Percentiles rank a stretch among this genome's conserved stretches.
Evolutionary conservation across 2,113 vertebrate genomes (phyloP).

Genomic region (Dendrocopos noguchii): DNA sequence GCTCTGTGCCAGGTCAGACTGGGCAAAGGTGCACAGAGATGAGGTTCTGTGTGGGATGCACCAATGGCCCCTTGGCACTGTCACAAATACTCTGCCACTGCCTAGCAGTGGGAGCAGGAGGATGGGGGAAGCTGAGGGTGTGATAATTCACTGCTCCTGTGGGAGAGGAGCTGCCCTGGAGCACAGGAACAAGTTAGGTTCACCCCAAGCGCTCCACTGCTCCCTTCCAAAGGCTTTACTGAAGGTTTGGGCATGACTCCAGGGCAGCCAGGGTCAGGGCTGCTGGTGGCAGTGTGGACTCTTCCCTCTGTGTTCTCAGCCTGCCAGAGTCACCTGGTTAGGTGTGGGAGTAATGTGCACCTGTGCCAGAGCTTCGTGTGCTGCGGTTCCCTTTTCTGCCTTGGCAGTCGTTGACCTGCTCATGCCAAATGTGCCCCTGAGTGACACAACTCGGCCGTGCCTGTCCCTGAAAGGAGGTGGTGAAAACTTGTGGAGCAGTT

Average conservation of each 20-base stretch:
- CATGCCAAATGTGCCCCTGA: fast-evolving
- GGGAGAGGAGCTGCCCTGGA: not conserved
- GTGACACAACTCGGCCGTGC: not conserved
- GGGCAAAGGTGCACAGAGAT: fast-evolving
- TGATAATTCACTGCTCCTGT: fast-evolving
- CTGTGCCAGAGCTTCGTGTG: not conserved
- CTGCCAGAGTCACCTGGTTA: not conserved
- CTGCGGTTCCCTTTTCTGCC: not conserved
- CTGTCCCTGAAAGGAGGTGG: not conserved
- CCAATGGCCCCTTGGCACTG: fast-evolving
- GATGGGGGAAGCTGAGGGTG: not conserved
- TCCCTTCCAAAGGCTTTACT: not conserved
- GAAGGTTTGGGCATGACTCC: fast-evolving
- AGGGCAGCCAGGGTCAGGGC: not conserved
- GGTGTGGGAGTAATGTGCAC: not conserved
- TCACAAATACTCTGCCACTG: fast-evolving
- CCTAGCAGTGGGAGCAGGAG: fast-evolving
- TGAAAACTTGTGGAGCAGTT: not conserved
- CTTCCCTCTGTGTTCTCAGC: not conserved
- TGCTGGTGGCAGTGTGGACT: fast-evolving
- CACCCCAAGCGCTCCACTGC: not conserved
- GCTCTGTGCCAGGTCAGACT: not conserved
- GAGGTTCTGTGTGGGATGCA: fast-evolving
- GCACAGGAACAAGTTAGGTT: fast-evolving
- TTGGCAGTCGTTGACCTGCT: not conserved